A percentile compares a stretch with the other conserved stretches of the same genome.
phyloP scores from a whole-genome alignment of 2,113 vertebrate species.

The Aviceda subcristata region DNA sequence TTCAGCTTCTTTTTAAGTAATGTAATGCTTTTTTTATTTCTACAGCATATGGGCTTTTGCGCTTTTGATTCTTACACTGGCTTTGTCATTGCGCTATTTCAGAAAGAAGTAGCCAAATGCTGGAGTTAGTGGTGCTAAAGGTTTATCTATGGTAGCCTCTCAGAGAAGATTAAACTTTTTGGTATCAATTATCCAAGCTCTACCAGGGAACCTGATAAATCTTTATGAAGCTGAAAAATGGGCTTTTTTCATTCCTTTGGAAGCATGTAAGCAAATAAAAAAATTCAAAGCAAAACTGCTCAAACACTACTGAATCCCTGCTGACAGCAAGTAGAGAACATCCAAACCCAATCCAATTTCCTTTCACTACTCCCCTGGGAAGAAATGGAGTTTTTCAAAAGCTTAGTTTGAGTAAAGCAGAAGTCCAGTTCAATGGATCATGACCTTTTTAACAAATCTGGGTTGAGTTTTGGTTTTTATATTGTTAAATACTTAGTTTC shows the following conservation, averaged over 20 bases:
- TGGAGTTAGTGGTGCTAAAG: neutral
- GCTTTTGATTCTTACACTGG: neutral
- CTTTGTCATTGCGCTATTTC: neutral
- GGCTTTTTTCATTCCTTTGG: neutral
- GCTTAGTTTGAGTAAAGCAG: neutral
- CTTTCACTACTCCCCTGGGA: neutral
- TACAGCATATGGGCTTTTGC: neutral
- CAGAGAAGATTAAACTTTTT: neutral
- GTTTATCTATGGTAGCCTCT: neutral
- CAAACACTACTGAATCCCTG: neutral
- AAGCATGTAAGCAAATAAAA: neutral
- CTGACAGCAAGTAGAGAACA: neutral
- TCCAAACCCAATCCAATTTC: neutral
- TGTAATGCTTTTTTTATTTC: fast-evolving
- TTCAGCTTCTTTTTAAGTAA: neutral
- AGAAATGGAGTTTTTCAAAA: neutral
- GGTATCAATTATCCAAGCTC: neutral
- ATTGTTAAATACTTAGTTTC: neutral
- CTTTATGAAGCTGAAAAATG: neutral
- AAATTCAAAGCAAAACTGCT: neutral
- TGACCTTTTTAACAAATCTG: neutral
- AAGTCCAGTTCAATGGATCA: neutral
- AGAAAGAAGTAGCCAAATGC: neutral
- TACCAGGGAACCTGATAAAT: neutral
- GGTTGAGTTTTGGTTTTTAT: neutral